Evolutionary conservation across 1,140 invertebrate genomes (phyloP).

Genomic region (Drosophila azteca): DNA sequence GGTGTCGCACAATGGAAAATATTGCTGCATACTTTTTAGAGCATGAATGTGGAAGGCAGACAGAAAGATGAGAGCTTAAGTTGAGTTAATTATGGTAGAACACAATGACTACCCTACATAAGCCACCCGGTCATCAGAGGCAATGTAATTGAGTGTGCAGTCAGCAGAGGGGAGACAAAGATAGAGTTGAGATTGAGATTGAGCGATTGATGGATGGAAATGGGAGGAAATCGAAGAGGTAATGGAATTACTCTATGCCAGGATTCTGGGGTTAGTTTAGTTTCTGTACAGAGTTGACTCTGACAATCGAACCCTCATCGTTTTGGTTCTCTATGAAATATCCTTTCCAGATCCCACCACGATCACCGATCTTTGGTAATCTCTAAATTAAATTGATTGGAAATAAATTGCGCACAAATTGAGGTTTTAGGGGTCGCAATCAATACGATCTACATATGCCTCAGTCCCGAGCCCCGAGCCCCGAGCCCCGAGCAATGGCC

Average conservation of each 20-base stretch:
- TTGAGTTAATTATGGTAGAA: constrained; percentile 75
- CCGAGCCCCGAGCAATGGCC: too few relatives aligned
- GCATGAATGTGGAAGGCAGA: background rate
- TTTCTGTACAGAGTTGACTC: too few relatives aligned
- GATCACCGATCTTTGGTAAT: background rate
- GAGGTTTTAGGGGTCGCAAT: background rate
- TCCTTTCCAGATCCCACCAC: background rate
- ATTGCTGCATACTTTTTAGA: constrained; percentile 71
- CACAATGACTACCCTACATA: constrained; percentile 47
- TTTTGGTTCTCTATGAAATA: too few relatives aligned
- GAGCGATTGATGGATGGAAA: too few relatives aligned
- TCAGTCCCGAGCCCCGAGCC: too few relatives aligned
- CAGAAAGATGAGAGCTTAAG: constrained; percentile 54
- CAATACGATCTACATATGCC: constrained; percentile 18
- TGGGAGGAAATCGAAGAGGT: too few relatives aligned
- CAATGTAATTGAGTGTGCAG: constrained; percentile 23
- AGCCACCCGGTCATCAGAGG: constrained; percentile 22
- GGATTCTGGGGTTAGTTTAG: too few relatives aligned
- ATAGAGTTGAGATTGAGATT: too few relatives aligned
- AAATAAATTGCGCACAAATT: constrained; percentile 48
- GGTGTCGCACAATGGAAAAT: constrained; percentile 48
- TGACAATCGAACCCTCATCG: too few relatives aligned
- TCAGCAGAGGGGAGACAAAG: background rate
- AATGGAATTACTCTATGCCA: too few relatives aligned
- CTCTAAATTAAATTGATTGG: constrained; percentile 26